Evolutionary conservation across 2,888 invertebrate species (phyloP).

Genomic region (Ochropacha duplaris): DNA sequence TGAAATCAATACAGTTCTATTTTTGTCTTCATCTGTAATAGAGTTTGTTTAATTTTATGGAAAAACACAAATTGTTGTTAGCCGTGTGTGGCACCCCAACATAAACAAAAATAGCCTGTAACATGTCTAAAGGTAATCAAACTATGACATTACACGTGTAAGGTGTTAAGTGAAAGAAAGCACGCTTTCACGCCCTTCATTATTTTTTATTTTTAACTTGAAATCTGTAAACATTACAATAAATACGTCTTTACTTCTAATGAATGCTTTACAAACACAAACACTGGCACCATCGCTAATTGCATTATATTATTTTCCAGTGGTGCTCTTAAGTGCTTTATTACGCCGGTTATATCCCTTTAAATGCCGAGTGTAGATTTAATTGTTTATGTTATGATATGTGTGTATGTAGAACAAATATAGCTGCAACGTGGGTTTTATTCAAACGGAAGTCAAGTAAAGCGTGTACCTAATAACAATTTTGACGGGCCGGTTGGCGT

Average conservation of each 20-base stretch:
- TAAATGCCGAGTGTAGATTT: constrained; percentile 3
- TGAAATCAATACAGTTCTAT: constrained; percentile 18
- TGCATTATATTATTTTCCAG: constrained; percentile 3
- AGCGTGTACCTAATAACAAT: no score
- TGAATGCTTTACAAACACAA: constrained; percentile 45
- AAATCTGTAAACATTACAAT: constrained; percentile 61
- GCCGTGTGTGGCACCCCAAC: constrained; percentile 41
- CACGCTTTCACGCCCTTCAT: constrained; percentile 62
- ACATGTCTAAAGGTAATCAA: constrained; percentile 64
- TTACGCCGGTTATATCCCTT: constrained; percentile 1
- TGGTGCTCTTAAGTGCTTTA: constrained; percentile 6
- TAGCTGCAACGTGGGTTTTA: background rate
- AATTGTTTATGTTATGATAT: background rate
- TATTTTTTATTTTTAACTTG: constrained; percentile 66
- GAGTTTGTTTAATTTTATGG: constrained; percentile 26
- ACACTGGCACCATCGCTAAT: constrained; percentile 19
- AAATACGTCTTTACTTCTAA: constrained; percentile 58
- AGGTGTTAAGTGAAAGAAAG: constrained; percentile 70
- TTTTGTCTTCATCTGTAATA: constrained; percentile 22
- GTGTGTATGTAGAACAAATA: background rate
- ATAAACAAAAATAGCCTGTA: constrained; percentile 57
- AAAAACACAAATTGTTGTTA: constrained; percentile 30
- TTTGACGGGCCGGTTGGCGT: no score
- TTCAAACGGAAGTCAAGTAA: constrained; percentile 5
- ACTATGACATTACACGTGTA: constrained; percentile 73